Conservation (phyloP, 64 coral and sea anemone species). For the Hydrozoanthus tunicans region DNA sequence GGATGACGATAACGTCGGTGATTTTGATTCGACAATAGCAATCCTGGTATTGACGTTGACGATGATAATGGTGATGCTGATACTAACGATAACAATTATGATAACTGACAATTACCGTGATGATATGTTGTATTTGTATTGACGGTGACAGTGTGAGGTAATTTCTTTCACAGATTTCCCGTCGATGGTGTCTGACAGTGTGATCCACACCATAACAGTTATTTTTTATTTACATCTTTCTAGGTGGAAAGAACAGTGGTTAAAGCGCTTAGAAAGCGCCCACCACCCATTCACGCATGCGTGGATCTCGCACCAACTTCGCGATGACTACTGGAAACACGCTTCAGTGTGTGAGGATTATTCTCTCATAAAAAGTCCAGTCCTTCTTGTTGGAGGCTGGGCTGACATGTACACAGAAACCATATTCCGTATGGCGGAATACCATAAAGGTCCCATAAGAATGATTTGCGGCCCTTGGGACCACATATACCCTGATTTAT, state of each 20-base stretch:
- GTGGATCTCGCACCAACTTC: conserved; percentile 78
- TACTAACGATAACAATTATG: too few species aligned
- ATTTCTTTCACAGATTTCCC: too few species aligned
- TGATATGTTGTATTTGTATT: background rate
- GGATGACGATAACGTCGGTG: too few species aligned
- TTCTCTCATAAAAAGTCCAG: conserved; percentile 56
- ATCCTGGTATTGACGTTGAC: too few species aligned
- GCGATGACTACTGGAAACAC: conserved; percentile 83
- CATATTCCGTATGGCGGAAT: conserved; percentile 82
- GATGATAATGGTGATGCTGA: too few species aligned
- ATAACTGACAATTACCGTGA: too few species aligned
- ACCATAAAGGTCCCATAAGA: conserved; percentile 62
- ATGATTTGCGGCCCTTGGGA: conserved; percentile 76
- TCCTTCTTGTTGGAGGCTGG: conserved; percentile 81
- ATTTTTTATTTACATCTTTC: background rate
- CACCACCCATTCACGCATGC: conserved; percentile 69
- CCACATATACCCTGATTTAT: conserved; percentile 63
- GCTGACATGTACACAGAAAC: conserved; percentile 67
- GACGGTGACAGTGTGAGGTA: background rate
- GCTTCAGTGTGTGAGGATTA: conserved; percentile 78
- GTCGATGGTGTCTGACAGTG: too few species aligned
- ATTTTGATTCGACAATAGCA: too few species aligned
- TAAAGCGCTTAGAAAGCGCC: conserved; percentile 60
- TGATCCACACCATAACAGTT: background rate
- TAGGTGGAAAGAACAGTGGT: conserved; percentile 87